phyloP scores from a whole-genome alignment of 37 sponge, comb jelly and placozoan species.

The Oscarella lobularis region DNA sequence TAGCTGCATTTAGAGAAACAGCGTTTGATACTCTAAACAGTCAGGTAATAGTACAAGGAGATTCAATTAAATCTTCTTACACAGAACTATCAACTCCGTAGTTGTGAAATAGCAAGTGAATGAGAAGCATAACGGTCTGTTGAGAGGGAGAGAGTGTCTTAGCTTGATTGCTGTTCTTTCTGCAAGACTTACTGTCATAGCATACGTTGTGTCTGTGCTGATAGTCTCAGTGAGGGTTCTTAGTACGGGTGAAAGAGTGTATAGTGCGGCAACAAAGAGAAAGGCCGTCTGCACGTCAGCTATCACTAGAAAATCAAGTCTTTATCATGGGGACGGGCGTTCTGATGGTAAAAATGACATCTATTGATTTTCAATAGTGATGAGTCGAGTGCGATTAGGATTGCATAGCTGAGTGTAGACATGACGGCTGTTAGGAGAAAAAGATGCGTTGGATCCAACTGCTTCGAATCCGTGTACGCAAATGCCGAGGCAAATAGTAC shows the following conservation, averaged over 20 bases:
- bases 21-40: slow-evolving; percentile 30
- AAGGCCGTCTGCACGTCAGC: slow-evolving; percentile 11
- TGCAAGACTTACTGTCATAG: slow-evolving; percentile 53
- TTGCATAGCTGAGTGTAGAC: too few species aligned
- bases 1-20: slow-evolving; percentile 76
- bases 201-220: slow-evolving; percentile 67
- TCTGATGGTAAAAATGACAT: too few species aligned
- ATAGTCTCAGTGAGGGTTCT: slow-evolving; percentile 62
- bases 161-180: neutral
- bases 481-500: neutral
- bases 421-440: neutral
- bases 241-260: slow-evolving; percentile 39
- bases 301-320: neutral
- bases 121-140: slow-evolving; percentile 25
- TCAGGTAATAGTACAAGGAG: slow-evolving; percentile 6
- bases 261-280: slow-evolving; percentile 29
- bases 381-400: too few species aligned
- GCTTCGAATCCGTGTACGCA: neutral
- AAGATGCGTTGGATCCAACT: neutral
- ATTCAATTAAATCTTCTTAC: neutral
- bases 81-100: slow-evolving; percentile 14
- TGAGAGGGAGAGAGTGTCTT: neutral
- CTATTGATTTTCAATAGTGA: too few species aligned
- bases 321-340: too few species aligned
- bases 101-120: slow-evolving; percentile 33